Conservation (phyloP, 2,797 vertebrate genomes). For the Falco naumanni region DNA sequence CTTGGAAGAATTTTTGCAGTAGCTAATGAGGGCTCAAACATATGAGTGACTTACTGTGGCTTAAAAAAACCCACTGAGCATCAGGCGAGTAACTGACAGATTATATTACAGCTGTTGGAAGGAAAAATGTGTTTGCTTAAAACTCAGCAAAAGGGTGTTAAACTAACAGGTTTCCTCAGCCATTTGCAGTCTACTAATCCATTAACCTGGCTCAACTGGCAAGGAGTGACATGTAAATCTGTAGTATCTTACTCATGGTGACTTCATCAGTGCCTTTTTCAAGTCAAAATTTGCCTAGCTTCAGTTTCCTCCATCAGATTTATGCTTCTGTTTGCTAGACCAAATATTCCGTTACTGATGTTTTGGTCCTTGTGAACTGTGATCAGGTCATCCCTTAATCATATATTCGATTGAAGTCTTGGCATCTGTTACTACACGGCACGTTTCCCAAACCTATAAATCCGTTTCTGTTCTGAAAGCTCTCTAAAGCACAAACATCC, state of each 20-base stretch:
- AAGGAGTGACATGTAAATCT: neutral
- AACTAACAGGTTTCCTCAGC: conserved; percentile 25
- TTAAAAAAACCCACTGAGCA: conserved; percentile 5
- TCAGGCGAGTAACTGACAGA: conserved; percentile 8
- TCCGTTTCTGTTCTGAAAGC: neutral
- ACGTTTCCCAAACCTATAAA: conserved; percentile 19
- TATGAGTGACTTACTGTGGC: neutral
- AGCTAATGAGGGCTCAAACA: conserved; percentile 31
- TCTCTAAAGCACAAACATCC: neutral
- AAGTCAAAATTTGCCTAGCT: neutral
- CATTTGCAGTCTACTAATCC: conserved; percentile 8
- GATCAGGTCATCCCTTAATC: conserved; percentile 11
- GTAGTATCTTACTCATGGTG: neutral
- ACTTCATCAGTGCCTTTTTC: neutral
- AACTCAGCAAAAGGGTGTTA: conserved; percentile 19
- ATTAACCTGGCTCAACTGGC: neutral
- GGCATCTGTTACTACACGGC: neutral
- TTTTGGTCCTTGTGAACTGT: conserved; percentile 1
- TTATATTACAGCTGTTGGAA: conserved; percentile 19
- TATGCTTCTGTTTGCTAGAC: conserved; percentile 32
- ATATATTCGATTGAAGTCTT: neutral
- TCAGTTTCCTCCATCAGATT: neutral
- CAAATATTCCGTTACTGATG: conserved; percentile 2
- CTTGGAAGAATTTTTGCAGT: conserved; percentile 17
- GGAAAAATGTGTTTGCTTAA: conserved; percentile 28